phyloP scores from a whole-genome alignment of 1,140 invertebrate genomes.

The Drosophila ohnishii region DNA sequence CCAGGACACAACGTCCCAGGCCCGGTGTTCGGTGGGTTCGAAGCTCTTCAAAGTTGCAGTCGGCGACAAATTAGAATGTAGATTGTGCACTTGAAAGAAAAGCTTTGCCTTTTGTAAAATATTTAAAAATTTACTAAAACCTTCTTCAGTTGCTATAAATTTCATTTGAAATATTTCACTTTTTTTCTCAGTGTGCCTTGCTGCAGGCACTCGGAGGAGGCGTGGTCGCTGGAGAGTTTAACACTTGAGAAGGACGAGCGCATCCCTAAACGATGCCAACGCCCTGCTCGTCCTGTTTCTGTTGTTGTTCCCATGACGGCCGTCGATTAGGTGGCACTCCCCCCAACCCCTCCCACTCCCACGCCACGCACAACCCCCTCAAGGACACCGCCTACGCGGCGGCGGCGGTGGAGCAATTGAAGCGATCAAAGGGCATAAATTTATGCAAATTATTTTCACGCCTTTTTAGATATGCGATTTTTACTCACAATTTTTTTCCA shows the following conservation, averaged over 20 bases:
- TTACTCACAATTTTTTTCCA: slow-evolving; percentile 15
- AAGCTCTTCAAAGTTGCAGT: slow-evolving; percentile 72
- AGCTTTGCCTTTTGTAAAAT: background rate
- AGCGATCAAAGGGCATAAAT: slow-evolving; percentile 82
- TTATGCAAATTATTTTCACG: slow-evolving; percentile 83
- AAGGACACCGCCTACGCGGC: slow-evolving; percentile 1
- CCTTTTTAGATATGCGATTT: slow-evolving; percentile 83
- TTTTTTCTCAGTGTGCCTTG: background rate
- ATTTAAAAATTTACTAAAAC: background rate
- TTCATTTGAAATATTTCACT: background rate
- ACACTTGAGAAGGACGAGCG: slow-evolving; percentile 63
- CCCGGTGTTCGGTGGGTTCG: slow-evolving; percentile 5
- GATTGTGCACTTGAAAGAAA: slow-evolving; percentile 25
- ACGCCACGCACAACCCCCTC: background rate
- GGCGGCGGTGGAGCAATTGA: slow-evolving; percentile 57
- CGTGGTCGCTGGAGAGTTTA: slow-evolving; percentile 55
- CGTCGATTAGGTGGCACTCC: slow-evolving; percentile 64
- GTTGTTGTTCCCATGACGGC: slow-evolving; percentile 69
- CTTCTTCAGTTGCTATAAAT: background rate
- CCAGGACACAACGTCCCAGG: slow-evolving; percentile 9
- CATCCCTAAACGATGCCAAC: slow-evolving; percentile 73
- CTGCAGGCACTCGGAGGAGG: slow-evolving; percentile 41
- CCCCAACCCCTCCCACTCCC: background rate
- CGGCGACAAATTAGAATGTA: slow-evolving; percentile 79
- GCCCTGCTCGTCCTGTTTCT: slow-evolving; percentile 21